Evolutionary conservation across 2,113 vertebrate genomes (phyloP).

Genomic region (Caracal caracal): DNA sequence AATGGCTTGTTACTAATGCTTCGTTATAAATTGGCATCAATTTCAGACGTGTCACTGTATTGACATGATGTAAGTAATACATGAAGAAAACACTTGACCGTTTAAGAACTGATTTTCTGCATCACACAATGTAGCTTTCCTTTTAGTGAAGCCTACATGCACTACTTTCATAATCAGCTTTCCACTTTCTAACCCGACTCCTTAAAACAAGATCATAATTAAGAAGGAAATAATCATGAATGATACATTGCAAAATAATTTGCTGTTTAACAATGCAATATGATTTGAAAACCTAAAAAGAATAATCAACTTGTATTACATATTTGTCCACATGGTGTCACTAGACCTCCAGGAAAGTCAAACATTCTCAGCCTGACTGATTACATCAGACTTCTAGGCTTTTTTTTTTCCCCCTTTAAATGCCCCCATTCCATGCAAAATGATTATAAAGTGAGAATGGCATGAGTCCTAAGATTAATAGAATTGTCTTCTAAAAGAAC

Average conservation of each 20-base stretch:
- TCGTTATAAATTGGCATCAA: not conserved
- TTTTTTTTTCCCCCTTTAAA: not conserved
- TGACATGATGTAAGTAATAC: not conserved
- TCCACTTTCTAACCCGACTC: not conserved
- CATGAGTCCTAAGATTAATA: not conserved
- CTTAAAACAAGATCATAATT: not conserved
- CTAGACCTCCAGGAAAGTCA: slow-evolving; percentile 57
- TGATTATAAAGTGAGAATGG: not conserved
- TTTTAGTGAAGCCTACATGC: rapidly evolving
- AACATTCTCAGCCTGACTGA: rapidly evolving
- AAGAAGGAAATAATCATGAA: not conserved
- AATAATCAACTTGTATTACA: not conserved
- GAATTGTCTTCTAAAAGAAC: not conserved
- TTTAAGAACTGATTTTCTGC: not conserved
- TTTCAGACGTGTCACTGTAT: not conserved
- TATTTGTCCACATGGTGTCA: slow-evolving; percentile 73
- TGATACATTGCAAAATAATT: not conserved
- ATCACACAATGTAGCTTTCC: not conserved
- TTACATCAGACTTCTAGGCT: not conserved
- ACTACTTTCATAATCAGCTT: not conserved
- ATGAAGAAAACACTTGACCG: rapidly evolving
- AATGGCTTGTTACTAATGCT: not conserved
- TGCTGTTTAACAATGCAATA: not conserved
- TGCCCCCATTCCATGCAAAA: slow-evolving; percentile 8
- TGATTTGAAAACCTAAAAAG: not conserved